Evolutionary conservation across 1,140 invertebrate species (phyloP), one percentile per base, ranked within the genome.

Genomic region (Pseudomyrmex gracilis): DNA sequence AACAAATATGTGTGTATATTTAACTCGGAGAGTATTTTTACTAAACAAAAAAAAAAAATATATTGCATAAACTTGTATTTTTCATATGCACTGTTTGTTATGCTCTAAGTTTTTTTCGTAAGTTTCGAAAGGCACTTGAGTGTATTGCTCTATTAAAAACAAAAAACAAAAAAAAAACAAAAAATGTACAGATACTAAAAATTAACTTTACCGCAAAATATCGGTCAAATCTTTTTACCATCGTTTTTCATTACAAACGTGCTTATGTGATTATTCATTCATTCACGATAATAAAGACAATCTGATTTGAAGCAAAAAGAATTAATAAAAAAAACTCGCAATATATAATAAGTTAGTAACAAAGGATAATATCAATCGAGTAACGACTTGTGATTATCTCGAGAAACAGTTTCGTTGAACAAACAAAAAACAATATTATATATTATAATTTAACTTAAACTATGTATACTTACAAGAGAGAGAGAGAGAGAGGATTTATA

Each of bases 31-130:
- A 34, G 34, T 34, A 34, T 34, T 34, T 34, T 34, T 34, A 34
- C 61, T 20, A 45, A 22, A 0, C 34, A 58, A 74, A 63, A 74
- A 74, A 63, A 74, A 74, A 22, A 51, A 78, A 49, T 57, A 45
- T 70, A 57, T n/a, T 34, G 24, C 34, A 57, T 34, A 22, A 63
- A 64, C 12, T 49, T 71, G 13, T 20, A 17, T 34, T 12, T 24
- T 20, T 8, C 2, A 73, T 49, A 51, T 15, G 45, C n/a, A 66
- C 15, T 51, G 24, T 73, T 47, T 63, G 43, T 20, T 61, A n/a
- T 45, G 2, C 58, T 5, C 49, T 13, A 64, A 9, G 2, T 74
- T 34, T 61, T 34, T 61, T 49, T 49, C 1, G 34, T 49, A 76
- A 74, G 49, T 74, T 24, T 61, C n/a, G 10, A 63, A 4, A 47